Base-by-base conservation (phyloP, 1,140 invertebrate genomes). In the Micrasema longulum region DNA sequence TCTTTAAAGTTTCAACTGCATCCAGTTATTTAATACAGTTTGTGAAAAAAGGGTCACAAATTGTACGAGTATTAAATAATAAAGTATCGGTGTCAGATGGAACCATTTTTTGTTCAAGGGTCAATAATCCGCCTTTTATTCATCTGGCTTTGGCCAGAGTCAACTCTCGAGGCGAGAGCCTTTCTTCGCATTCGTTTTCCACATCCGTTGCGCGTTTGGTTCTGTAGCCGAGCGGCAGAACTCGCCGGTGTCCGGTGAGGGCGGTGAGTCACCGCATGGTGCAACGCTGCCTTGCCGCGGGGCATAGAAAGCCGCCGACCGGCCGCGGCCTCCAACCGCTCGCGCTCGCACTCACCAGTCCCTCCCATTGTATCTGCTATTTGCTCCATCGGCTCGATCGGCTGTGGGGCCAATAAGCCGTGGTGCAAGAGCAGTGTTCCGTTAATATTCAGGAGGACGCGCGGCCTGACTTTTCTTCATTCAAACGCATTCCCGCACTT, bases 251-350 rank as follows among this genome's bases (percentile, higher is more conserved):
- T 10, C 55, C 38, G 35, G 16, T 20, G 11, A 36, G 11, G 57
- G 45, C 43, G 60, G 41, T 64, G 60, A 64, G 41, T 64, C 60
- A 64, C 5, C 20, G 10, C 60, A 18, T 64, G 60, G 43, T 64
- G 60, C 60, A 64, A 64, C 60, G 26, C 60, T 64, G 60, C 60
- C 60, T 64, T 64, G 60, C 60, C 60, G 60, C 60, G 20, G 41
- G 60, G 14, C 14, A 14, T 45, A 64, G 60, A 64, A 64, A 64
- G 60, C 60, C 60, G 60, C 60, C 60, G 60, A 64, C 60, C 60
- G 60, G 43, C 60, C 60, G 45, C 60, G 60, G 47, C 60, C 60
- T 38, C 60, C 60, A 41, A 64, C 60, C 60, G 60, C 22, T 41
- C 60, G 45, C 60, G 60, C 45, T 47, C 53, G n/a, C 12, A 9